Base-by-base conservation (phyloP, 2,113 vertebrate species). In the Poeciliopsis retropinna region DNA sequence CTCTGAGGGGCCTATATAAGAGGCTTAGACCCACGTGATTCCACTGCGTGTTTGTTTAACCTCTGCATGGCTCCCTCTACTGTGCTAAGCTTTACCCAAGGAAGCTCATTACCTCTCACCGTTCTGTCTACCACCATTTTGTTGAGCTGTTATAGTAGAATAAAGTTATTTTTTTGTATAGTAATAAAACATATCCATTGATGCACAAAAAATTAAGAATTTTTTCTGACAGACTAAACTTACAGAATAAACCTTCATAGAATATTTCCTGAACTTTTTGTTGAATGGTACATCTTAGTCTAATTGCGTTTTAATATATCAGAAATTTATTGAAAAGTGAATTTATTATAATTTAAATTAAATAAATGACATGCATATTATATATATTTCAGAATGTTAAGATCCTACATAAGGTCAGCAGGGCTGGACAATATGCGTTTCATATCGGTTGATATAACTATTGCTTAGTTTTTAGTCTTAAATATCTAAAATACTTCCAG, bases 11-110 rank as follows among this genome's bases (percentile, higher is more conserved):
- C 79, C 77, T 70, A 12, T 61, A 75, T 89, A 90, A 92, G 92
- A 92, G 84, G 92, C 92, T 93, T 93, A 92, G 85, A 76, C 66
- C 82, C 84, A 64, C 75, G 88, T 92, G 93, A 93, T 90, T 91
- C 88, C 79, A 3, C 83, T 32, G 81, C 69, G 80, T 91, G 91
- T 90, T 92, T 93, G 85, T 80, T 90, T 92, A 91, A 91, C 90
- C 87, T 91, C 87, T 88, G 84, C 74, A 70, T 90, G 85, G 82
- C 86, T 64, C 85, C 80, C 70, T 76, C 79, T 64, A 79, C 82
- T 39, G 27, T 13, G 39, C 86, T 87, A 87, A 90, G 86, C 92
- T 89, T 82, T 17, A 22, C 75, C 85, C 70, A 71, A 72, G 88
- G 91, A 82, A 90, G 82, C 87, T 91, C 89, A 88, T 86, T 89